Percentiles rank a stretch among this genome's conserved stretches.
These are phyloP conservation scores for Drosophila meridiana DNA, from an alignment of 2,888 invertebrate genomes.

Conservation along the genomic window DNA sequence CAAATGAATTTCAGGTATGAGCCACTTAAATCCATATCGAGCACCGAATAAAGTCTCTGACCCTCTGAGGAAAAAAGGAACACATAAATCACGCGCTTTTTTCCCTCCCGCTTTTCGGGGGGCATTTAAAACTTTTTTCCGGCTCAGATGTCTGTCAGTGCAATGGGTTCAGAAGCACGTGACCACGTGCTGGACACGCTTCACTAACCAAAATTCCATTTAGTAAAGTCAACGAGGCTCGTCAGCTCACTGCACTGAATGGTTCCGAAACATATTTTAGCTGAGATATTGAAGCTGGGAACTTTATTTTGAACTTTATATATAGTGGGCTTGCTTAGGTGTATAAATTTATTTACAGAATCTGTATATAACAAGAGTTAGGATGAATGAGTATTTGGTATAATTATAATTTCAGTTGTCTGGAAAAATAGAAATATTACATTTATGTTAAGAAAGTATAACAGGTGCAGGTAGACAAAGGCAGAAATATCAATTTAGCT, in stretches of 20 bases:
- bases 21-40: slow-evolving; percentile 55
- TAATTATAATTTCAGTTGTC: too few species aligned
- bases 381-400: too few species aligned
- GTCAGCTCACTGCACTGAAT: neutral
- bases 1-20: slow-evolving; percentile 75
- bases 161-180: slow-evolving; percentile 60
- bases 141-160: slow-evolving; percentile 65
- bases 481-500: too few species aligned
- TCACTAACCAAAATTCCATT: slow-evolving; percentile 58
- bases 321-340: neutral
- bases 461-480: too few species aligned
- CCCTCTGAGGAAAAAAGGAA: neutral
- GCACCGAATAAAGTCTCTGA: slow-evolving; percentile 39
- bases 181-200: slow-evolving; percentile 67
- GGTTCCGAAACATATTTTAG: neutral
- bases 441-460: too few species aligned
- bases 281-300: neutral
- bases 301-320: neutral
- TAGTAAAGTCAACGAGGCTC: slow-evolving; percentile 14
- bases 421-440: too few species aligned
- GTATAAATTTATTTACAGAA: neutral
- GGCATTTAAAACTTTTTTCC: slow-evolving; percentile 58
- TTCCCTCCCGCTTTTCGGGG: slow-evolving; percentile 43
- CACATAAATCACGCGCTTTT: slow-evolving; percentile 70
- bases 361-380: too few species aligned